Conservation (phyloP, 2,888 invertebrate genomes). For the Itoplectis maculator region DNA sequence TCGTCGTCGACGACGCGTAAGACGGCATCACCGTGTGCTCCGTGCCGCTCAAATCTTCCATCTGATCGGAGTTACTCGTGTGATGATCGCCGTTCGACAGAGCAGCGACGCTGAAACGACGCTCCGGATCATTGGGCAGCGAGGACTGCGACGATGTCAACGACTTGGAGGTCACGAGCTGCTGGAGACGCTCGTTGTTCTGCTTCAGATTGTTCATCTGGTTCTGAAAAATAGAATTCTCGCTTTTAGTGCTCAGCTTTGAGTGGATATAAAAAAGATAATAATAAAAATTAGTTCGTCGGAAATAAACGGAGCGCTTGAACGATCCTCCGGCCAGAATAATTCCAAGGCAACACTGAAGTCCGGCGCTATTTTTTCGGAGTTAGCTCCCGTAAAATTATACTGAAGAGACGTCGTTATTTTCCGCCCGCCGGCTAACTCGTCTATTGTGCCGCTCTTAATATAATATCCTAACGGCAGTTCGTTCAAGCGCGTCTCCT, state of each 20-base stretch:
- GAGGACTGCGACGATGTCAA: constrained; percentile 86
- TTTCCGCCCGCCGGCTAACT: constrained; percentile 23
- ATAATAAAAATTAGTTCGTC: too few species aligned
- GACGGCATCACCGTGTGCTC: constrained; percentile 77
- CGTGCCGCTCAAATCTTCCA: constrained; percentile 79
- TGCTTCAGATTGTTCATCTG: constrained; percentile 99
- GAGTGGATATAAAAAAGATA: too few species aligned
- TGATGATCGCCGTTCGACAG: constrained; percentile 79
- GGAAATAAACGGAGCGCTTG: not conserved
- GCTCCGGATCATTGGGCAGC: constrained; percentile 83
- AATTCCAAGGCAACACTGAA: constrained; percentile 7
- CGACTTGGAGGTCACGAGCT: constrained; percentile 89
- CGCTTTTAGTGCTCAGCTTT: too few species aligned
- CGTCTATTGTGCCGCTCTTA: constrained; percentile 8
- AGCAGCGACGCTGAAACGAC: constrained; percentile 83
- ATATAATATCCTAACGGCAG: constrained; percentile 14
- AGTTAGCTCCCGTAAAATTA: constrained; percentile 67
- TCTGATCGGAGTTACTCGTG: constrained; percentile 73
- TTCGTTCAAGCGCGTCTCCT: constrained; percentile 53
- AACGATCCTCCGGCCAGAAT: not conserved
- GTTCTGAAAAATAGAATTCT: constrained; percentile 86
- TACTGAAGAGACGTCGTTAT: constrained; percentile 16
- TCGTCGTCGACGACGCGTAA: constrained; percentile 71
- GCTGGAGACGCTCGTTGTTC: constrained; percentile 97
- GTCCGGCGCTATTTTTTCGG: constrained; percentile 47